phyloP scores from a whole-genome alignment of 2,797 vertebrate genomes.

The Melopsittacus undulatus region DNA sequence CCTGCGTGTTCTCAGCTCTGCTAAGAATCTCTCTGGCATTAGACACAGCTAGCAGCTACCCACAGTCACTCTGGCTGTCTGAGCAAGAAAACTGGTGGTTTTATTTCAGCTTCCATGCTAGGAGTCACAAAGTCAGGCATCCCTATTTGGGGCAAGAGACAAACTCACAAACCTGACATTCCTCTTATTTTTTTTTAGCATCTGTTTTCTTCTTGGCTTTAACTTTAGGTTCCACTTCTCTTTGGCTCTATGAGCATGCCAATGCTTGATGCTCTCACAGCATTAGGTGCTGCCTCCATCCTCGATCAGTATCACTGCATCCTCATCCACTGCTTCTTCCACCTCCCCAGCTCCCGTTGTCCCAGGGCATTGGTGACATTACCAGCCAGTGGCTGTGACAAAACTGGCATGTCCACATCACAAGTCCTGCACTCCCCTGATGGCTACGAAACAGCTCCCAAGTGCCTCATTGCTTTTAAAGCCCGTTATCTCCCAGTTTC shows the following conservation, averaged over 20 bases:
- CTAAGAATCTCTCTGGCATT: not conserved
- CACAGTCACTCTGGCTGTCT: not conserved
- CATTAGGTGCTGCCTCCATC: rapidly evolving
- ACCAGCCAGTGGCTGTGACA: not conserved
- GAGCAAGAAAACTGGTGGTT: not conserved
- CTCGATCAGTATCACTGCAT: not conserved
- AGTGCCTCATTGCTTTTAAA: not conserved
- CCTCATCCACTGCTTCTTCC: not conserved
- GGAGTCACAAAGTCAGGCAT: not conserved
- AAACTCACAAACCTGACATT: not conserved
- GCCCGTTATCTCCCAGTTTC: not conserved
- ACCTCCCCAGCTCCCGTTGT: rapidly evolving
- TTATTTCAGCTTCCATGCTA: slow-evolving; percentile 17
- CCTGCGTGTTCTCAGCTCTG: not conserved
- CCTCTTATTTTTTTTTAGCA: not conserved
- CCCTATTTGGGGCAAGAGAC: not conserved
- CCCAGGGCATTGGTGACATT: rapidly evolving
- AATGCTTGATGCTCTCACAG: not conserved
- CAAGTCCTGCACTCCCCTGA: not conserved
- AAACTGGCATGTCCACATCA: not conserved
- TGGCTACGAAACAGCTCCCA: not conserved
- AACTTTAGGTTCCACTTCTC: not conserved
- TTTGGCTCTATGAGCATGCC: not conserved
- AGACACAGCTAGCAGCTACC: not conserved
- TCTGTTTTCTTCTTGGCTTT: not conserved